phyloP scores from a whole-genome alignment of 2,797 vertebrate genomes.

The Cyclopterus lumpus region DNA sequence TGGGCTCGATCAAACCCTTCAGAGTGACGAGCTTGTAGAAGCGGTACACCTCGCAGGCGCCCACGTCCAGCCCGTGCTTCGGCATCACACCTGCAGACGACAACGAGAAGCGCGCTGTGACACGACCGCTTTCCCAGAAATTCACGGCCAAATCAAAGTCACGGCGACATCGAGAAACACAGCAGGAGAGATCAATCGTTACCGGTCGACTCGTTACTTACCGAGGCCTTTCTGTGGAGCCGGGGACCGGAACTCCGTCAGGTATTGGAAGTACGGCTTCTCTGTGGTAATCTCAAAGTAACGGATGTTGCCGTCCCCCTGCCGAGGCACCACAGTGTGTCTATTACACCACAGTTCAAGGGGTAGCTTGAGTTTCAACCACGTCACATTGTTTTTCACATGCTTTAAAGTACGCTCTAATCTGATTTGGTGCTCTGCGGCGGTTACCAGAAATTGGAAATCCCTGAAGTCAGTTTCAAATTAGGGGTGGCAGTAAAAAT shows the following conservation, averaged over 20 bases:
- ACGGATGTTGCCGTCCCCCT: slow-evolving; percentile 98
- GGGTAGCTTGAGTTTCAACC: not conserved
- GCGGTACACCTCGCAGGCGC: slow-evolving; percentile 93
- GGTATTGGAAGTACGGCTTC: slow-evolving; percentile 96
- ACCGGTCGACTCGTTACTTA: slow-evolving; percentile 73
- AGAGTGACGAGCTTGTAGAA: slow-evolving; percentile 98
- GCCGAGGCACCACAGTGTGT: slow-evolving; percentile 38
- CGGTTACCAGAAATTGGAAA: not conserved
- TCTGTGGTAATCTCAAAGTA: slow-evolving; percentile 96
- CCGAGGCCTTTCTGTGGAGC: slow-evolving; percentile 97
- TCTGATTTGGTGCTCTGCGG: not conserved
- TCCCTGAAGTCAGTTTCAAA: not conserved
- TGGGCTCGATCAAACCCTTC: slow-evolving; percentile 95
- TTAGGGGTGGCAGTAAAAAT: not conserved
- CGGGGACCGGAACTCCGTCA: slow-evolving; percentile 97
- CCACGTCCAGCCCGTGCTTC: slow-evolving; percentile 95
- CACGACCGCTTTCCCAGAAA: slow-evolving; percentile 7
- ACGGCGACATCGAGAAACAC: not conserved
- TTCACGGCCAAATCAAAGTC: not conserved
- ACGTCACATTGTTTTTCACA: not conserved
- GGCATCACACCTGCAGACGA: slow-evolving; percentile 93
- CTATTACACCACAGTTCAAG: slow-evolving; percentile 11
- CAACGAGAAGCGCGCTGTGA: slow-evolving; percentile 9
- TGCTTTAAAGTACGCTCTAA: not conserved
- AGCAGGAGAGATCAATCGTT: not conserved